phyloP scores from a whole-genome alignment of 2,888 invertebrate species.

The Beris morrisii region DNA sequence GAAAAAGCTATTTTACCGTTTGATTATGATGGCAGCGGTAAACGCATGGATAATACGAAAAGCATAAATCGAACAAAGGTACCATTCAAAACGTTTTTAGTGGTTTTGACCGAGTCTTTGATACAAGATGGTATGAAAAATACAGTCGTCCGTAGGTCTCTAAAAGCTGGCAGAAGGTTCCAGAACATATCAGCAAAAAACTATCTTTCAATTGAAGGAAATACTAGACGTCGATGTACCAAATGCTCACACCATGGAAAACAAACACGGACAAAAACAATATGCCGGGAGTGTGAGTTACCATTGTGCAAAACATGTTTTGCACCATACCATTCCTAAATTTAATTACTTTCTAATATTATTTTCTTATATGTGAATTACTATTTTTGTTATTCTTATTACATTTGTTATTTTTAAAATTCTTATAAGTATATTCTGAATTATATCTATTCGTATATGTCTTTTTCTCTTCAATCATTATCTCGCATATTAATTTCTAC shows the following conservation, averaged over 20 bases:
- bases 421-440: too few species aligned
- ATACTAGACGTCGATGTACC: constrained; percentile 2
- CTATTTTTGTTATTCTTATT: not conserved
- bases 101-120: not conserved
- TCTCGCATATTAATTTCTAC: too few species aligned
- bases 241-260: not conserved
- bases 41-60: not conserved
- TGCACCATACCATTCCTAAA: constrained; percentile 3
- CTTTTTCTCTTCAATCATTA: too few species aligned
- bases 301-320: constrained; percentile 1
- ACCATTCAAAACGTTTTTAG: not conserved
- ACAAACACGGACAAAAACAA: not conserved
- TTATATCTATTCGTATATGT: too few species aligned
- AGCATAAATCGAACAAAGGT: not conserved
- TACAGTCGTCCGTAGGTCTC: not conserved
- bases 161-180: not conserved
- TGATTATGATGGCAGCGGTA: constrained; percentile 1
- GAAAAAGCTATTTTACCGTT: constrained; percentile 1
- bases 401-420: too few species aligned
- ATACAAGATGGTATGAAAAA: not conserved
- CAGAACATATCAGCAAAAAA: not conserved
- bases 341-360: not conserved
- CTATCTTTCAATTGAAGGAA: not conserved
- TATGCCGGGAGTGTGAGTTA: not conserved
- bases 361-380: not conserved